A percentile compares a stretch with the other conserved stretches of the same genome.
phyloP scores from a whole-genome alignment of 2,797 vertebrate species.

The Xerus rutilus region DNA sequence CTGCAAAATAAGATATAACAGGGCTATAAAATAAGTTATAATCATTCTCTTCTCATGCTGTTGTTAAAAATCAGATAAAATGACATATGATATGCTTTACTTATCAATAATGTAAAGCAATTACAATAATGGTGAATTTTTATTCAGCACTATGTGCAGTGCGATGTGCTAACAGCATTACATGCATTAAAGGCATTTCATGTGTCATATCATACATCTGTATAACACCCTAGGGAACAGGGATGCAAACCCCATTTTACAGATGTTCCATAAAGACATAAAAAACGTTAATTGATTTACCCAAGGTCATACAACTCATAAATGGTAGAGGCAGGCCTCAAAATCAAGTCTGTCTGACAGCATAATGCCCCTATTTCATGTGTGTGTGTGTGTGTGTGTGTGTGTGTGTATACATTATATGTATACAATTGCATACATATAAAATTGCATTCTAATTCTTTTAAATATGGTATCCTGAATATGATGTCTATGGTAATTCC shows the following conservation, averaged over 20 bases:
- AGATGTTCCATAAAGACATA: neutral
- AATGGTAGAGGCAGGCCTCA: neutral
- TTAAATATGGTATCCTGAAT: neutral
- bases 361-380: neutral
- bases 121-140: constrained; percentile 1
- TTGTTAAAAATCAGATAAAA: constrained; percentile 36
- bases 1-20: neutral
- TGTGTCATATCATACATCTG: neutral
- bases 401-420: too few species aligned
- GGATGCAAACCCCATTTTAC: neutral
- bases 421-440: neutral
- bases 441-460: constrained; percentile 23
- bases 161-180: neutral
- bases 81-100: neutral
- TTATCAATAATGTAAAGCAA: too few species aligned
- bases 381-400: too few species aligned
- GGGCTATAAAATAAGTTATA: neutral
- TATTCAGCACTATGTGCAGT: constrained; percentile 13
- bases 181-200: neutral
- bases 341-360: neutral
- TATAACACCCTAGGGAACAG: neutral
- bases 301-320: neutral
- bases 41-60: neutral
- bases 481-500: neutral
- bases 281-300: neutral